Evolutionary conservation across 2,113 vertebrate species (phyloP).

Genomic region (Nansenia antarctica): DNA sequence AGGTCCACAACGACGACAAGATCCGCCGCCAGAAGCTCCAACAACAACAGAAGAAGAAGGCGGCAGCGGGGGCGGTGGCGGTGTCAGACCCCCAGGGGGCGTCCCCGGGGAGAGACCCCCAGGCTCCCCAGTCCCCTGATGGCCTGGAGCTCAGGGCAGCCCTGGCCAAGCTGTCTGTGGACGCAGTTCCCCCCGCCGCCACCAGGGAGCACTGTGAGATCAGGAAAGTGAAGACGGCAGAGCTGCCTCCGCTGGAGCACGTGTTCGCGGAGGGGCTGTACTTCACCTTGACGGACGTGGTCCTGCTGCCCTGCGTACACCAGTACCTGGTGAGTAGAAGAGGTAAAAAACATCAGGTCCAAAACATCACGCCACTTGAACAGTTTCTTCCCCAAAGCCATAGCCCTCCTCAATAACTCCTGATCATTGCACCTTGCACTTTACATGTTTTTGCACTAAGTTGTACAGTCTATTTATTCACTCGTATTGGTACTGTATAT

Average conservation of each 20-base stretch:
- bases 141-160: conserved; percentile 83
- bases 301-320: conserved; percentile 92
- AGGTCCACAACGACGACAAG: conserved; percentile 96
- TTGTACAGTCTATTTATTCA: too few species aligned
- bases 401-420: too few species aligned
- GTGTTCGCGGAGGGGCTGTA: conserved; percentile 95
- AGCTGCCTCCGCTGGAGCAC: conserved; percentile 87
- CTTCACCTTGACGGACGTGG: conserved; percentile 93
- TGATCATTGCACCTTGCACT: too few species aligned
- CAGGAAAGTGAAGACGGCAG: conserved; percentile 85
- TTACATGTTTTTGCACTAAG: too few species aligned
- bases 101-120: background rate
- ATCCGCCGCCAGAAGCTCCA: conserved; percentile 92
- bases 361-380: too few species aligned
- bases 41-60: conserved; percentile 61
- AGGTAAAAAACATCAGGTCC: too few species aligned
- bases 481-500: too few species aligned
- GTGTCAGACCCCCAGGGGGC: background rate
- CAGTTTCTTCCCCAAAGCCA: too few species aligned
- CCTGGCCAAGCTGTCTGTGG: conserved; percentile 81
- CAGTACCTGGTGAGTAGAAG: conserved; percentile 91
- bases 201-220: conserved; percentile 82
- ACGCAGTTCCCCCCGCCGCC: conserved; percentile 56
- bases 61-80: conserved; percentile 5
- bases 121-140: conserved; percentile 25